Evolutionary conservation across 37 sponge, comb jelly and placozoan genomes (phyloP).

Genomic region (Halisarca cf. caerulea): DNA sequence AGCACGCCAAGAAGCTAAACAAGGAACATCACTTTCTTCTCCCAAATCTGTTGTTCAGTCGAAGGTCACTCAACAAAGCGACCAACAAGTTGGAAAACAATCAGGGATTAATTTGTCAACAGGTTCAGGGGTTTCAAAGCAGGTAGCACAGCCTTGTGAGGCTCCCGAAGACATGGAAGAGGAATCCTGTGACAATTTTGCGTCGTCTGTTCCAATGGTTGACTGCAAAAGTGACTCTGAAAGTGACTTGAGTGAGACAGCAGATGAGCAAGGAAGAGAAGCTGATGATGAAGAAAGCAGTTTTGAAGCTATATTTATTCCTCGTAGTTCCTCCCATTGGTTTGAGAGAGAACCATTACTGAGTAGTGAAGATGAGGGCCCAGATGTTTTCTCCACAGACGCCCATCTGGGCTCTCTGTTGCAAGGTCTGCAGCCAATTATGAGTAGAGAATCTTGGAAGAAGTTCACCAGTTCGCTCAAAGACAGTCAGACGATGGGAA

Average conservation of each 20-base stretch:
- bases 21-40: too few relatives aligned
- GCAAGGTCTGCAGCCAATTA: slow-evolving; percentile 24
- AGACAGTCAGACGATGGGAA: not conserved
- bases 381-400: not conserved
- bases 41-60: too few relatives aligned
- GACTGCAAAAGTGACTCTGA: slow-evolving; percentile 23
- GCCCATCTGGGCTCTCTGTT: slow-evolving; percentile 23
- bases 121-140: too few relatives aligned
- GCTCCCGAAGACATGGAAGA: slow-evolving; percentile 25
- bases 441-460: slow-evolving; percentile 17
- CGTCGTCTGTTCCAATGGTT: slow-evolving; percentile 1
- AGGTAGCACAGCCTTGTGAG: too few relatives aligned
- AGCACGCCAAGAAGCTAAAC: not conserved
- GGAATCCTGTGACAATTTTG: not conserved
- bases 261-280: slow-evolving; percentile 69
- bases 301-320: slow-evolving; percentile 28
- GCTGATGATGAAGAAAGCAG: slow-evolving; percentile 88
- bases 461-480: not conserved
- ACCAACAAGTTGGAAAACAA: not conserved
- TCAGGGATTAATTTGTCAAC: too few relatives aligned
- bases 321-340: not conserved
- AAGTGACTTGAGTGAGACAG: slow-evolving; percentile 70
- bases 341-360: slow-evolving; percentile 1
- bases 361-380: slow-evolving; percentile 6
- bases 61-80: not conserved